Base-by-base conservation (phyloP, 2,888 invertebrate genomes). In the Amaurobius ferox region DNA sequence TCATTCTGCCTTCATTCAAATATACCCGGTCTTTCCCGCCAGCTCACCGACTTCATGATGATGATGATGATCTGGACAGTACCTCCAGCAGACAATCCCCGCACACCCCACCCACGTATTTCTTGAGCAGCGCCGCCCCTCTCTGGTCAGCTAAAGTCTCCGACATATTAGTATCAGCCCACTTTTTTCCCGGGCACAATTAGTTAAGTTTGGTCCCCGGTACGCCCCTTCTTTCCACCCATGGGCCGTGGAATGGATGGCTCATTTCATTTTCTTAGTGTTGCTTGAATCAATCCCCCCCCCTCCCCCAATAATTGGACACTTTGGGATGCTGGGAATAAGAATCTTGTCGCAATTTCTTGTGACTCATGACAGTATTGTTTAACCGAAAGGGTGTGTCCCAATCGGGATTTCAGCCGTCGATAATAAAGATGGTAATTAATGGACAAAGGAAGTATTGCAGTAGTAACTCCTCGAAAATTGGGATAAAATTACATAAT, bases 211-310 rank as follows among this genome's bases (percentile, higher is more conserved):
- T 64, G 66, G 28, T 40, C 79, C 72, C 29, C 30, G 48, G n/a
- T 48, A 73, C 80, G 80, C 80, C 80, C 61, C 61, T 80, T 74
- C 74, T 62, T 35, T 23, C 39, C 67, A 74, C 80, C 73, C 80
- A n/a, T 19, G 62, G 39, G 30, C 29, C 55, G 11, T 16, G 6
- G 30, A 72, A 77, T 77, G 68, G 73, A 74, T 80, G 55, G 79
- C 19, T 64, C 64, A 74, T 74, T 76, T 64, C 64, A 74, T 74
- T 76, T 66, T 79, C 71, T 62, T 62, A 40, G 70, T 11, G 55
- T 35, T 28, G 70, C 66, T 28, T 28, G 55, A 32, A 74, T 74
- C 67, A 67, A 68, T 74, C 68, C 74, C 61, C 19, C 26, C 19
- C 55, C 55, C n/a, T 11, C 44, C 35, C 39, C 70, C 79, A 64